phyloP scores from a whole-genome alignment of 2,797 vertebrate species.

The Simalia tracyae region DNA sequence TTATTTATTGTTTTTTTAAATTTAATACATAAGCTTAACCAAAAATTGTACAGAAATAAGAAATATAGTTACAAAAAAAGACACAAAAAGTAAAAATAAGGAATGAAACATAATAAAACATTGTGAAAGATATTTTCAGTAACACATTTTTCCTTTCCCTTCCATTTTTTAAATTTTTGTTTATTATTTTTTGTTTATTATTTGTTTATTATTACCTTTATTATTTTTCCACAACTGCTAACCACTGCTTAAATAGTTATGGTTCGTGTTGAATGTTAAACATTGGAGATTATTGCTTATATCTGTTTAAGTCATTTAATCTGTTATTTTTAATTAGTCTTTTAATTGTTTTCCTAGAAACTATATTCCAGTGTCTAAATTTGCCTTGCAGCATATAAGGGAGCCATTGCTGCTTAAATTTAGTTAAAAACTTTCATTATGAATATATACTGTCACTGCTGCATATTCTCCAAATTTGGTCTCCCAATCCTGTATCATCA shows the following conservation, averaged over 20 bases:
- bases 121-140: neutral
- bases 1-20: neutral
- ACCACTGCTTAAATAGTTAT: neutral
- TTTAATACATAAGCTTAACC: neutral
- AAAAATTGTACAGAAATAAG: neutral
- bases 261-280: neutral
- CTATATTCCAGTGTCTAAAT: neutral
- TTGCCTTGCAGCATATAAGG: neutral
- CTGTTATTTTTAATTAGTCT: neutral
- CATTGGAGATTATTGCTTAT: neutral
- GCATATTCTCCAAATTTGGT: neutral
- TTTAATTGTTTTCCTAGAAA: neutral
- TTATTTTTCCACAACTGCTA: neutral
- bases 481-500: neutral
- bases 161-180: neutral
- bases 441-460: neutral
- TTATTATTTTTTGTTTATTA: too few species aligned
- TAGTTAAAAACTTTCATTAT: neutral
- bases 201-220: too few species aligned
- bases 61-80: neutral
- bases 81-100: neutral
- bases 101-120: neutral
- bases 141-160: neutral
- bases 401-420: neutral
- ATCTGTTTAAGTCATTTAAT: neutral